Evolutionary conservation across 2,797 vertebrate genomes (phyloP).

Genomic region (Lacerta bilineata): DNA sequence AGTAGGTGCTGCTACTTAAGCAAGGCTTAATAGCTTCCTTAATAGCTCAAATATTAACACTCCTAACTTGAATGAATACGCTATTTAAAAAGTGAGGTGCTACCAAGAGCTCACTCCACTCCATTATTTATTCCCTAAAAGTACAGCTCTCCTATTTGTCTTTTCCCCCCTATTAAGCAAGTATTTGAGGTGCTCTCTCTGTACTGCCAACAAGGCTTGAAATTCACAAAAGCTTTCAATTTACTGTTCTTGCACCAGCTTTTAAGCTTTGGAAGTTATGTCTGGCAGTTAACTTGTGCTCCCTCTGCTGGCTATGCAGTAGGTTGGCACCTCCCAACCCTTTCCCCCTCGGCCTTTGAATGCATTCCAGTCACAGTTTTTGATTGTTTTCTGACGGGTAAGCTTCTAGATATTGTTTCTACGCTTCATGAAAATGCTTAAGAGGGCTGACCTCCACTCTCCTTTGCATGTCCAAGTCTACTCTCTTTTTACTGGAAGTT

Average conservation of each 20-base stretch:
- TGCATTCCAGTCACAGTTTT: background rate
- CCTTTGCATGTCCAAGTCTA: no score
- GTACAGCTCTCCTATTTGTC: background rate
- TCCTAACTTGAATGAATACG: background rate
- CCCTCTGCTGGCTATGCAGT: slow-evolving; percentile 27
- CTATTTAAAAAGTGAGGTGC: background rate
- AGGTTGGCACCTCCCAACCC: background rate
- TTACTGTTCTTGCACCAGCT: slow-evolving; percentile 8
- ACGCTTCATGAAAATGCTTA: background rate
- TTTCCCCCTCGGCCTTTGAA: background rate
- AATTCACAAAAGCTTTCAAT: slow-evolving; percentile 39
- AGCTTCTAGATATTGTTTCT: background rate
- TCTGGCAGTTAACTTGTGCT: slow-evolving; percentile 22
- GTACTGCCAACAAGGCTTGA: slow-evolving; percentile 32
- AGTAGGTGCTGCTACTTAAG: background rate
- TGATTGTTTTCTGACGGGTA: background rate
- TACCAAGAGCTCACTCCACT: background rate
- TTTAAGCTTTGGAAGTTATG: background rate
- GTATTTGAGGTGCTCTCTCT: background rate
- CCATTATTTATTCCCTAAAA: background rate
- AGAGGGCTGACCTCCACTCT: no score
- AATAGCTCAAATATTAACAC: background rate
- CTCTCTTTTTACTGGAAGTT: background rate
- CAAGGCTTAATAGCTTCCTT: background rate
- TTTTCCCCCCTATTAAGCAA: slow-evolving; percentile 39